These are phyloP conservation scores for Amblyjoppa proteus DNA, from an alignment of 2,888 invertebrate genomes.

Conservation along the genomic window DNA sequence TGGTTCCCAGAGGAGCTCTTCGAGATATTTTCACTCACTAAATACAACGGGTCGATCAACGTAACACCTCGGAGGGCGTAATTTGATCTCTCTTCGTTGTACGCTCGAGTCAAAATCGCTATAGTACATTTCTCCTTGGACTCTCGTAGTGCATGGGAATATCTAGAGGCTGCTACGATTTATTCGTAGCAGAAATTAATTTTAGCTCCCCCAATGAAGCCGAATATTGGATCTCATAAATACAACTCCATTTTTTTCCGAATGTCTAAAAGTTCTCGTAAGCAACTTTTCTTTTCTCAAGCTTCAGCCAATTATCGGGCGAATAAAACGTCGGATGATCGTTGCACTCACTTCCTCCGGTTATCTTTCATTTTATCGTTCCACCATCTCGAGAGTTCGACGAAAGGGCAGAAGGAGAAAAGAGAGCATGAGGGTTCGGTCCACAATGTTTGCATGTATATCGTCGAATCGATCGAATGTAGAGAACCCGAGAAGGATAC, in stretches of 20 bases:
- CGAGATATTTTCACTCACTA: not conserved
- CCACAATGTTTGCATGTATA: slow-evolving; percentile 9
- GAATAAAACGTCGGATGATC: slow-evolving; percentile 20
- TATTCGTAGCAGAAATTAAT: slow-evolving; percentile 50
- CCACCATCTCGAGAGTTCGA: slow-evolving; percentile 4
- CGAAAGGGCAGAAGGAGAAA: not conserved
- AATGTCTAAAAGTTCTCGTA: not conserved
- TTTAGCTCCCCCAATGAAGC: too few relatives aligned
- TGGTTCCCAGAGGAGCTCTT: not conserved
- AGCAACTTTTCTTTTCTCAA: not conserved
- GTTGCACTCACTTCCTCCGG: slow-evolving; percentile 36
- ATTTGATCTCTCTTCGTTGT: not conserved
- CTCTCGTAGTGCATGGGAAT: not conserved
- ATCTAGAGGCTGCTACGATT: slow-evolving; percentile 28
- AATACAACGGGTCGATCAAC: not conserved
- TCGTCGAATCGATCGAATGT: slow-evolving; percentile 33
- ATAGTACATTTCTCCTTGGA: not conserved
- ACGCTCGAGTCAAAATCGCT: not conserved
- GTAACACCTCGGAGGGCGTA: not conserved
- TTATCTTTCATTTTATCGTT: slow-evolving; percentile 53
- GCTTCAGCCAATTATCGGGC: slow-evolving; percentile 3
- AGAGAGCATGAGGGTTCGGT: not conserved
- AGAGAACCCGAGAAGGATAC: slow-evolving; percentile 7
- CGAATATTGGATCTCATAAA: too few relatives aligned
- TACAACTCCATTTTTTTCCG: not conserved